Base-by-base conservation (phyloP, 1,140 invertebrate genomes). In the Lasioglossum baleicum region DNA sequence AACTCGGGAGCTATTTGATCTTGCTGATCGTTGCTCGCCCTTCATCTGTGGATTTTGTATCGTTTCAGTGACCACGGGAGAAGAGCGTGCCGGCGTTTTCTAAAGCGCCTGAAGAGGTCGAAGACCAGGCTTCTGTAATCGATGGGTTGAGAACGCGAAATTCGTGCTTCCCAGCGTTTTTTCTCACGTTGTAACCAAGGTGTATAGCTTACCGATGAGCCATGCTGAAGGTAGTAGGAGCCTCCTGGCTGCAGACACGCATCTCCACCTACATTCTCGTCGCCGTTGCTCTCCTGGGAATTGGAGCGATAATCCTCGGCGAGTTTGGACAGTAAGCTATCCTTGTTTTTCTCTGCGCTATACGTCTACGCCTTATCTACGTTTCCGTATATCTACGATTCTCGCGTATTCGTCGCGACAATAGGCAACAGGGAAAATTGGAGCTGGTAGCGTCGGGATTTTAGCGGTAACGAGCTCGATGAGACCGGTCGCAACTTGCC, bases 161-260 rank as follows among this genome's bases (percentile, higher is more conserved):
- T 73, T 70, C 72, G 76, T 82, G 70, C 87, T 84, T 82, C 89
- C 84, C 82, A 89, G 81, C 86, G 82, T 80, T 76, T 60, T 35
- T 88, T 85, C 82, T 86, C 76, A 86, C 75, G 58, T 80, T n/a
- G 26, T 74, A 73, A 84, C 81, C 87, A 83, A 85, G 87, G 88
- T 90, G 90, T 85, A 75, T 85, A 83, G 82, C 87, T 88, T 87
- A 92, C 88, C 90, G 87, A 93, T 93, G 92, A 93, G 88, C 88
- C 89, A 96, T 96, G 94, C 92, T 96, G 90, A 96, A 96, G 94
- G 96, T 96, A 73, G 95, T 96, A 69, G 96, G 96, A 85, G 96
- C 96, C 89, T 96, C 96, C 74, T 96, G 95, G 96, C 93, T 95
- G 80, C 95, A 96, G 90, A 96, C 96, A 44, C 95, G 95, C 89